Base-by-base conservation (phyloP, 2,113 vertebrate genomes). In the Castor canadensis region DNA sequence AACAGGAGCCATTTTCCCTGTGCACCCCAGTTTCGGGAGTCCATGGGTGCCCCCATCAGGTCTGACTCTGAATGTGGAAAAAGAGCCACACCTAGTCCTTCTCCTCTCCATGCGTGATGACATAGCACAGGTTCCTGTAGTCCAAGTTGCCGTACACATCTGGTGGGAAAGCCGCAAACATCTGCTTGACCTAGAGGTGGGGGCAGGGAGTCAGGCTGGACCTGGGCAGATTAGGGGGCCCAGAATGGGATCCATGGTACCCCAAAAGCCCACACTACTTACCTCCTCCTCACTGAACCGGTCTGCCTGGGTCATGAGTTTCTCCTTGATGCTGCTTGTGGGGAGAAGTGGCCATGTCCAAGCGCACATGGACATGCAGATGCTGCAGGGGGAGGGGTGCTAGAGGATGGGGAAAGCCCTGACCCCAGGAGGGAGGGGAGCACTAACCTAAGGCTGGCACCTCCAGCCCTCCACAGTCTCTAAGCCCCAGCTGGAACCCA, bases 241-340 rank as follows among this genome's bases (percentile, higher is more conserved):
- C 32, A 28, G 47, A 45, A 49, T 3, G 64, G 54, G 26, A 72
- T n/a, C 89, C 85, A 6, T 1, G 0, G 49, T 2, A 3, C 67
- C 76, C 60, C 26, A 1, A 54, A 22, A 88, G 22, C 77, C 12
- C 16, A 5, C 24, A 26, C n/a, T n/a, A n/a, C 98, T 98, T 97
- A 99, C 99, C 99, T 99, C 99, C 77, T 99, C 99, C 93, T 99
- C 98, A 8, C 98, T 99, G 98, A 99, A 99, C 84, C 99, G 98
- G 97, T 99, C 99, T 47, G 99, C 99, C 95, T 99, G 99, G 38
- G 99, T 99, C 99, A 99, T 99, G 26, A 99, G 98, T 97, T 99
- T 98, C 95, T 99, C 99, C 95, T 99, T 99, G 97, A 99, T 99
- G 96, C 99, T 99, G 98, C 90, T 52, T 82, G 85, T 95, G 95